Evolutionary conservation across 2,113 vertebrate genomes (phyloP).

Genomic region (Suricata suricatta): DNA sequence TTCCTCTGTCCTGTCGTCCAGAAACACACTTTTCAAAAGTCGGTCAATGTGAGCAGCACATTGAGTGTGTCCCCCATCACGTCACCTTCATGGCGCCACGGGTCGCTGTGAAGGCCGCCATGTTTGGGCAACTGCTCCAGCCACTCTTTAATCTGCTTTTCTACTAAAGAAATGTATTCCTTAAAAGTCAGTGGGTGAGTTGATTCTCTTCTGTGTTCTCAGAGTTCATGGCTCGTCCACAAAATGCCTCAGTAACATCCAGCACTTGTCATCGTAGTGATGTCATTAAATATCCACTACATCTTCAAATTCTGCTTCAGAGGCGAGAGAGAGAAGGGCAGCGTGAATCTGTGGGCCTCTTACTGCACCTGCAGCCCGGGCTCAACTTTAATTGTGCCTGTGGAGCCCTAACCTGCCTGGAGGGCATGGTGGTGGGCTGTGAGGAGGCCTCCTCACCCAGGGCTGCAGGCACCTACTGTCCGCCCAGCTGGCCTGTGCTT

Average conservation of each 20-base stretch:
- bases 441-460: accelerated
- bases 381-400: accelerated
- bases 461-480: background rate
- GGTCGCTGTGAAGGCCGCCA: background rate
- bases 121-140: background rate
- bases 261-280: background rate
- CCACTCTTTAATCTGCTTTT: background rate
- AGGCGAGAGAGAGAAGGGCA: background rate
- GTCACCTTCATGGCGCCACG: too few species aligned
- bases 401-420: background rate
- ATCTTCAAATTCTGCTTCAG: background rate
- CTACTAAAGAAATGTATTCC: background rate
- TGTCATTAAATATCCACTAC: background rate
- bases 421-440: accelerated
- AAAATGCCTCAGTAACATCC: background rate
- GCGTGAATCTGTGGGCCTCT: background rate
- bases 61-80: accelerated
- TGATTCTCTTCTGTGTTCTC: background rate
- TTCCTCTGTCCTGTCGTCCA: background rate
- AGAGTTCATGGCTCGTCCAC: background rate
- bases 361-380: background rate
- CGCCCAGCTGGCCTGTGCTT: accelerated
- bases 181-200: background rate
- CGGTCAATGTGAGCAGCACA: too few species aligned
- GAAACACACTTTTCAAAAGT: background rate